These are phyloP conservation scores for Eilema caniola DNA, from an alignment of 2,888 invertebrate genomes.

Conservation along the genomic window DNA sequence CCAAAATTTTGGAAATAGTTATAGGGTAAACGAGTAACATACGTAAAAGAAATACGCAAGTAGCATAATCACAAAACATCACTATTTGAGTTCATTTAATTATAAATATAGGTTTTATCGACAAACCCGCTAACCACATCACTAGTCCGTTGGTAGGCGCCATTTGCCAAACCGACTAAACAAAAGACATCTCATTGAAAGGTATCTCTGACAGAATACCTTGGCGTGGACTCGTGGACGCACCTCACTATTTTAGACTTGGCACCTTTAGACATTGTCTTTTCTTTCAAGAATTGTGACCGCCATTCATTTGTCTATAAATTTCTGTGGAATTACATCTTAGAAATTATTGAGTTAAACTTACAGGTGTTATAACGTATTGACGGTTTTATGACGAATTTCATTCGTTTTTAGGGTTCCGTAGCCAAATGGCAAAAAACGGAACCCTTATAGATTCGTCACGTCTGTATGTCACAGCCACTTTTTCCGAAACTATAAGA, in stretches of 20 bases:
- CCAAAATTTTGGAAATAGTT: no score
- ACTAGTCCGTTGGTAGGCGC: constrained; percentile 65
- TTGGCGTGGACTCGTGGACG: constrained; percentile 51
- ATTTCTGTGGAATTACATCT: constrained; percentile 28
- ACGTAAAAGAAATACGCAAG: no score
- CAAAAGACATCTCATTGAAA: constrained; percentile 64
- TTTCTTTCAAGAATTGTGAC: constrained; percentile 12
- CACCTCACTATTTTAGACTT: constrained; percentile 71
- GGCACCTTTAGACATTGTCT: constrained; percentile 51
- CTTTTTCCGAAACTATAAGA: no score
- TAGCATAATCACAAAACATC: no score
- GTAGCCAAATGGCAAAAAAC: no score
- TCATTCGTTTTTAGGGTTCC: constrained; percentile 36
- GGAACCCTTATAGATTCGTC: no score
- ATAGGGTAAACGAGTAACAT: no score
- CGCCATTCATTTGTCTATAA: constrained; percentile 23
- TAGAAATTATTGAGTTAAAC: constrained; percentile 21
- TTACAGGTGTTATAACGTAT: constrained; percentile 37
- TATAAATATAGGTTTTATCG: not conserved
- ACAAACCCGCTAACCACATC: constrained; percentile 34
- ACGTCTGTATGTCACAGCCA: no score
- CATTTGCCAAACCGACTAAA: constrained; percentile 75
- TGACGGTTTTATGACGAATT: constrained; percentile 40
- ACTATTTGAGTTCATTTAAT: no score
- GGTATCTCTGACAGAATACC: constrained; percentile 65